Evolutionary conservation across 2,113 vertebrate genomes (phyloP), one percentile per base, ranked within the genome.

Genomic region (Bagarius yarrelli): DNA sequence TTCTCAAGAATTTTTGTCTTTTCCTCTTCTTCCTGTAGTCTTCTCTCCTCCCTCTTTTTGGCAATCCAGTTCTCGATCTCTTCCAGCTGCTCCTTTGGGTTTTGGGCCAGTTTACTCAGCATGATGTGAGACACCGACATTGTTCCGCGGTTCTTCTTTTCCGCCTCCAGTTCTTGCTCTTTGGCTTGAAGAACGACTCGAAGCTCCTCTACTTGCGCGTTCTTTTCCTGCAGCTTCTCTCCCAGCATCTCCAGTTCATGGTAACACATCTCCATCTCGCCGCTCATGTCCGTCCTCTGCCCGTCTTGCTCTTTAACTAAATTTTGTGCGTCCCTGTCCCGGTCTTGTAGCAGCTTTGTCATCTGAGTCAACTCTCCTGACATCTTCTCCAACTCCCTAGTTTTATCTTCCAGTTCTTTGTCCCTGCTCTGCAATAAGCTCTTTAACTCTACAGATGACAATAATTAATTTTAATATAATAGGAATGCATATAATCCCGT

Each of bases 201-300:
- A 13, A 77, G 76, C 76, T 66, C 16, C 47, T 66, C 13, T 13
- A 66, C 61, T 61, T 53, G 12, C 1, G 27, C 23, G 21, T 52
- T 47, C 73, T 60, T 76, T 55, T 82, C 63, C 55, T 69, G 81
- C 34, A 82, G 80, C 2, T 77, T 69, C 55, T 34, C n/a, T 21
- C 63, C 73, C 55, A 77, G 53, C 9, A 40, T 34, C 40, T 34
- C 63, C 61, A 82, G 40, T 32, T 82, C 63, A 40, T 0, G 15
- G 1, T 70, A 70, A 23, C 63, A 82, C 19, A 32, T 27, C 23
- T 82, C 73, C 27, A 82, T 40, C 81, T 82, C 53, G 0, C 14
- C 0, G 2, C 50, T 23, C 64, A 77, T 21, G 63, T 60, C 34
- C n/a, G 30, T 60, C 19, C 70, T 5, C 12, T 21, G 25, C 12